These are phyloP conservation scores for Drosophila meridiana DNA, from an alignment of 2,888 invertebrate genomes.

Conservation along the genomic window DNA sequence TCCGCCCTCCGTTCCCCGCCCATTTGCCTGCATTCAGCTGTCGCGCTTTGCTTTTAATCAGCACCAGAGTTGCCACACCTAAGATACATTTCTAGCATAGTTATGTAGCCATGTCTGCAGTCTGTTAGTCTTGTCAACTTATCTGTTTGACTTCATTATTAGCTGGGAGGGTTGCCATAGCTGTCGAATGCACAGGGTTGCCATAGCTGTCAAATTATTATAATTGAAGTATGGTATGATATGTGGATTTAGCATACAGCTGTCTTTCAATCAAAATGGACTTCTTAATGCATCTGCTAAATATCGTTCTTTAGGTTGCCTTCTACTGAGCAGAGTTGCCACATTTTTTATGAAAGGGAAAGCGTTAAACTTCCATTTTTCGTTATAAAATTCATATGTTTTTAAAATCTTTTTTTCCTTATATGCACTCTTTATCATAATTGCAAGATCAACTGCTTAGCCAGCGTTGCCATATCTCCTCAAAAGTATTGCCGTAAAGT, in stretches of 20 bases:
- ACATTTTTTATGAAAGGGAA: too few relatives aligned
- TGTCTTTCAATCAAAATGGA: too few relatives aligned
- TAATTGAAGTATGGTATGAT: too few relatives aligned
- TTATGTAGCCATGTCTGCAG: neutral
- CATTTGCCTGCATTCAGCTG: neutral
- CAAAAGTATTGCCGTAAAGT: neutral
- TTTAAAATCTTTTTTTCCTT: too few relatives aligned
- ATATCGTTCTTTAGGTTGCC: too few relatives aligned
- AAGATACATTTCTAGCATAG: neutral
- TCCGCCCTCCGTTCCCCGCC: neutral
- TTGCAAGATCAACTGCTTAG: neutral
- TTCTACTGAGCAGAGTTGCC: too few relatives aligned
- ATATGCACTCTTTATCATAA: neutral
- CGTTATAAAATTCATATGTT: too few relatives aligned
- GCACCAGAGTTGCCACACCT: constrained; percentile 28
- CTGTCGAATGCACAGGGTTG: neutral
- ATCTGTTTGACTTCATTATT: neutral
- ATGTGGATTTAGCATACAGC: too few relatives aligned
- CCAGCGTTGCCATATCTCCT: neutral
- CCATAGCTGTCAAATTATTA: neutral
- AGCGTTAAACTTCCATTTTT: too few relatives aligned
- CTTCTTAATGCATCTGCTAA: too few relatives aligned
- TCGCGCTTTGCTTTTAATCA: constrained; percentile 41
- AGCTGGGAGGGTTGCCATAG: neutral
- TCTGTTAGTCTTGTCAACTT: neutral